Conservation (phyloP, 2,888 invertebrate species). For the Rapana venosa region DNA sequence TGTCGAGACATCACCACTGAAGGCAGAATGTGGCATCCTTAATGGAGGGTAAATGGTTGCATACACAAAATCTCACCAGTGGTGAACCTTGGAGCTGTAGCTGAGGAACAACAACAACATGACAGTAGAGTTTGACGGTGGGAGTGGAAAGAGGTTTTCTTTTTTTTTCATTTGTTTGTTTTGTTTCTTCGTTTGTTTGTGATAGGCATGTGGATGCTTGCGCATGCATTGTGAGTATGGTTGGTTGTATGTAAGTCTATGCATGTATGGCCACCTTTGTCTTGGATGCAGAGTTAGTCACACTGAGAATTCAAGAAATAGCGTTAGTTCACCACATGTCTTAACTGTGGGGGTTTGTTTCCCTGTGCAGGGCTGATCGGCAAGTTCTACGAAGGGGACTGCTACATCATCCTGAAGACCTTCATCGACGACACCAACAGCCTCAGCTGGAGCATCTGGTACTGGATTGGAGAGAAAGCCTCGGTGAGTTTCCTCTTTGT, state of each 20-base stretch:
- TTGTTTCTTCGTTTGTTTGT: no score
- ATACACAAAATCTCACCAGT: no score
- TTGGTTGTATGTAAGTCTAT: not conserved
- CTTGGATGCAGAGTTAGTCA: not conserved
- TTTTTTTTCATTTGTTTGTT: no score
- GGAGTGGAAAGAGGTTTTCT: no score
- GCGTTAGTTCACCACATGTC: not conserved
- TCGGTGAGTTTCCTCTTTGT: conserved; percentile 83
- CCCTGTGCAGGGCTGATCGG: conserved; percentile 88
- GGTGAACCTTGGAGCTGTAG: no score
- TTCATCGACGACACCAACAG: conserved; percentile 87
- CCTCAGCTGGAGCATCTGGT: conserved; percentile 96
- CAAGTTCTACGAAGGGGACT: conserved; percentile 99
- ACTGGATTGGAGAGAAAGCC: conserved; percentile 98
- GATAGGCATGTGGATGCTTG: no score
- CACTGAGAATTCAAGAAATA: not conserved
- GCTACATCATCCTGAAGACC: conserved; percentile 97
- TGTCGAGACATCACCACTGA: no score
- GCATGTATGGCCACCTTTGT: not conserved
- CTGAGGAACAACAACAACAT: no score
- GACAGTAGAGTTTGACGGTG: no score
- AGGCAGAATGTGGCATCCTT: no score
- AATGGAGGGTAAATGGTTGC: no score
- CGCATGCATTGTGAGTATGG: no score
- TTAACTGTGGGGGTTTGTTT: not conserved